Evolutionary conservation across 2,888 invertebrate species (phyloP).

Genomic region (Plebejus argus): DNA sequence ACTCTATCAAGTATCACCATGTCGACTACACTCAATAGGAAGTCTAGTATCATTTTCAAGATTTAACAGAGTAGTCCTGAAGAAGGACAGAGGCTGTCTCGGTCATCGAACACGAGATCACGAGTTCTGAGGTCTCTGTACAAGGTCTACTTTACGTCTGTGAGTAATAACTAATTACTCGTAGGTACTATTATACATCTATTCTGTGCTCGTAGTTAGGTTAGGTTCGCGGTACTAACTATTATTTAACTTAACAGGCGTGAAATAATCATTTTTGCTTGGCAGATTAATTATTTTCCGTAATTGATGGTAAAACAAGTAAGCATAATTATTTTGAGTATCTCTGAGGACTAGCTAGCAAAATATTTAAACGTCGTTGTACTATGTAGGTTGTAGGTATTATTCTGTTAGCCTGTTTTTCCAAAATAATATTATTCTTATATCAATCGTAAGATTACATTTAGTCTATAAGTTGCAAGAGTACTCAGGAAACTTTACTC

Average conservation of each 20-base stretch:
- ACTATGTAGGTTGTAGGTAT: too few relatives aligned
- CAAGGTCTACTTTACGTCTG: slow-evolving; percentile 57
- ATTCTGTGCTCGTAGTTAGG: slow-evolving; percentile 43
- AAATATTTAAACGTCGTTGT: background rate
- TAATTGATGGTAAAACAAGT: background rate
- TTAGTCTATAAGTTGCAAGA: too few relatives aligned
- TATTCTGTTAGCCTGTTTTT: too few relatives aligned
- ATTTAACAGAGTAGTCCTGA: slow-evolving; percentile 24
- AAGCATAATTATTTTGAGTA: background rate
- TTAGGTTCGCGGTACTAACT: slow-evolving; percentile 42
- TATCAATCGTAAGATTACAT: too few relatives aligned
- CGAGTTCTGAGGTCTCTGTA: slow-evolving; percentile 51
- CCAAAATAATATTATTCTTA: too few relatives aligned
- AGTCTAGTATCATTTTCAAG: background rate
- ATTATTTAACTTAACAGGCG: slow-evolving; percentile 35
- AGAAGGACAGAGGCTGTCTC: slow-evolving; percentile 40
- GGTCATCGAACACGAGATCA: slow-evolving; percentile 40
- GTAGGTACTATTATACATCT: too few relatives aligned
- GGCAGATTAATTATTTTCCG: background rate
- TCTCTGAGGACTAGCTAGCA: background rate
- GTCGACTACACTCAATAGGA: background rate
- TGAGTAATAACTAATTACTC: slow-evolving; percentile 47
- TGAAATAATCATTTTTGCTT: slow-evolving; percentile 13
- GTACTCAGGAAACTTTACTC: too few relatives aligned
- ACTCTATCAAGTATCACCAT: background rate